Evolutionary conservation across 2,113 vertebrate species (phyloP).

Genomic region (Agelaius phoeniceus): DNA sequence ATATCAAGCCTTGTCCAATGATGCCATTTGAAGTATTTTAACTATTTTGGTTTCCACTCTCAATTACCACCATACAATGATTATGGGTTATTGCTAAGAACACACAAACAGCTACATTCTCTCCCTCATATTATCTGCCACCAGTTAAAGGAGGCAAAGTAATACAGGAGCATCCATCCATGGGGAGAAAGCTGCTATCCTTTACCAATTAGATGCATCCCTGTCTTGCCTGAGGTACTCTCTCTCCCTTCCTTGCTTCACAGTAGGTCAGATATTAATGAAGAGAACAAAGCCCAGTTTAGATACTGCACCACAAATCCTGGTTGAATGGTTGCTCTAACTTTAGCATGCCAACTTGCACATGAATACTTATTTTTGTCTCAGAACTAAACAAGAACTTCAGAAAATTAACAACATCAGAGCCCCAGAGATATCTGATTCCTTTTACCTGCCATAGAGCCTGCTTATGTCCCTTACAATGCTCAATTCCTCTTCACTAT

Average conservation of each 20-base stretch:
- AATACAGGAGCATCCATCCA: not conserved
- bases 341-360: not conserved
- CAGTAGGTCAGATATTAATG: not conserved
- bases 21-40: not conserved
- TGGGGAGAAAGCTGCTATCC: not conserved
- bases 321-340: not conserved
- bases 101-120: not conserved
- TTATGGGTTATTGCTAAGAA: not conserved
- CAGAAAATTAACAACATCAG: not conserved
- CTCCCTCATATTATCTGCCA: not conserved
- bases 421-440: not conserved
- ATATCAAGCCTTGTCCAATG: not conserved
- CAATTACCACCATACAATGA: not conserved
- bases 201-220: not conserved
- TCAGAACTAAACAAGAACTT: not conserved
- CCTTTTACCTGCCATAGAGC: not conserved
- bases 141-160: not conserved
- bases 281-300: not conserved
- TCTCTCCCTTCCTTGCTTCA: not conserved
- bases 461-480: not conserved
- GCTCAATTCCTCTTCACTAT: not conserved
- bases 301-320: not conserved
- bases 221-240: not conserved
- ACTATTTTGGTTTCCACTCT: not conserved
- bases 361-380: not conserved